Base-by-base conservation (phyloP, 2,888 invertebrate species). In the Pseudanteris insignis region DNA sequence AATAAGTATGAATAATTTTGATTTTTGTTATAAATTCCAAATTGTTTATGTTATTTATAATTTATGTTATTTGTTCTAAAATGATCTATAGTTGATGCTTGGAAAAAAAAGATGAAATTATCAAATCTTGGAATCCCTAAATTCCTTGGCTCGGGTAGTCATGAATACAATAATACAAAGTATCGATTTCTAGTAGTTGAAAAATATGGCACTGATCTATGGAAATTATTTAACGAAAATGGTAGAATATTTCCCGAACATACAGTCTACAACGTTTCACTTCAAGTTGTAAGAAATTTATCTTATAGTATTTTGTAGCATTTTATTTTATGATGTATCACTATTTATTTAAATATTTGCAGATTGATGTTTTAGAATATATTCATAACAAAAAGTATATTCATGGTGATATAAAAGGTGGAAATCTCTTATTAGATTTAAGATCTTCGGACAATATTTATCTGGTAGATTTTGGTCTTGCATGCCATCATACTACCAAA, bases 351-450 rank as follows among this genome's bases (percentile, higher is more conserved):
- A n/a, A 18, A 34, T 75, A 44, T 9, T 13, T 24, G 13, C 1
- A 94, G 90, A 75, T 97, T 65, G 90, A 96, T 79, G 89, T 91
- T 1, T 81, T 96, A 64, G 92, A 97, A 77, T 99, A 94, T 77
- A 91, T 99, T 67, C 98, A 99, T 78, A 84, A 85, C 43, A 86
- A 89, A 66, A 91, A 91, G 2, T 98, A 96, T 75, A 89, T 94
- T 0, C 99, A 99, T 80, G 96, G 92, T 0, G 99, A 99, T 78
- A 86, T 99, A 3, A 99, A 99, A 81, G 96, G 93, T 1, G 90
- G 92, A 6, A 99, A 99, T 81, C 88, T 99, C 62, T 82, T 97
- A 12, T 78, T 94, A 32, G 93, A 93, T 0, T 78, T 84, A 26
- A 85, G 84, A 18, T 85, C 86, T 0, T 84, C 85, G 66, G 85